phyloP scores from a whole-genome alignment of 2,113 vertebrate species.

The Thunnus thynnus region DNA sequence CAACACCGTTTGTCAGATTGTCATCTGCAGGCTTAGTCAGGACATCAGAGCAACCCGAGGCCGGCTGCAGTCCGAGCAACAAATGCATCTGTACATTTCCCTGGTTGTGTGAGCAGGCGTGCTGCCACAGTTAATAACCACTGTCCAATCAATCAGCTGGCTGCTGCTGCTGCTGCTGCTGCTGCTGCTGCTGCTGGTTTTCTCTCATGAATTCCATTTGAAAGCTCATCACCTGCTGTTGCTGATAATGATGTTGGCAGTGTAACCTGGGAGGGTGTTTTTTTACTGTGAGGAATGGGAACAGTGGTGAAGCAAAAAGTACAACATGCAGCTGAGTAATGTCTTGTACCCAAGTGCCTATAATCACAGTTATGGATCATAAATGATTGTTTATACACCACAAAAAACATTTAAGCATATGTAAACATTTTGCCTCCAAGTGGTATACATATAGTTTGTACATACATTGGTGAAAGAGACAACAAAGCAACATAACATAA shows the following conservation, averaged over 20 bases:
- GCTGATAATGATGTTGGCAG: slow-evolving; percentile 24
- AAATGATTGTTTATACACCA: not conserved
- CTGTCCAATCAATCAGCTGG: slow-evolving; percentile 26
- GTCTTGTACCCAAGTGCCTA: not conserved
- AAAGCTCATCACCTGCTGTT: slow-evolving; percentile 22
- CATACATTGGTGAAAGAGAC: too few species aligned
- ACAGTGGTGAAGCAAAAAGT: not conserved
- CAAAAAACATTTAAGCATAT: not conserved
- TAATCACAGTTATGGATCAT: not conserved
- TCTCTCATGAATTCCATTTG: slow-evolving; percentile 11
- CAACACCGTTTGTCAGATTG: slow-evolving; percentile 56
- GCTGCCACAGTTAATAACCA: slow-evolving; percentile 18
- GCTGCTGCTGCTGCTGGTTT: not conserved
- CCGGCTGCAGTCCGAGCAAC: slow-evolving; percentile 29
- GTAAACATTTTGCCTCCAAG: not conserved
- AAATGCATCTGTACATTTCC: slow-evolving; percentile 27
- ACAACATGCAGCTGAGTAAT: slow-evolving; percentile 9
- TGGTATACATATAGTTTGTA: not conserved
- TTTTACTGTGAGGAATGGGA: slow-evolving; percentile 6
- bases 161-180: slow-evolving; percentile 27
- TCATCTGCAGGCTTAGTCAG: slow-evolving; percentile 52
- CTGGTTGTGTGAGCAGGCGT: not conserved
- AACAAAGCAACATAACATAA: too few species aligned
- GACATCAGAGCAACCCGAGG: slow-evolving; percentile 9
- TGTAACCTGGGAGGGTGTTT: slow-evolving; percentile 9